Percentiles rank a stretch among this genome's conserved stretches.
phyloP scores from a whole-genome alignment of 1,140 invertebrate genomes.

The Anastatus disparis region DNA sequence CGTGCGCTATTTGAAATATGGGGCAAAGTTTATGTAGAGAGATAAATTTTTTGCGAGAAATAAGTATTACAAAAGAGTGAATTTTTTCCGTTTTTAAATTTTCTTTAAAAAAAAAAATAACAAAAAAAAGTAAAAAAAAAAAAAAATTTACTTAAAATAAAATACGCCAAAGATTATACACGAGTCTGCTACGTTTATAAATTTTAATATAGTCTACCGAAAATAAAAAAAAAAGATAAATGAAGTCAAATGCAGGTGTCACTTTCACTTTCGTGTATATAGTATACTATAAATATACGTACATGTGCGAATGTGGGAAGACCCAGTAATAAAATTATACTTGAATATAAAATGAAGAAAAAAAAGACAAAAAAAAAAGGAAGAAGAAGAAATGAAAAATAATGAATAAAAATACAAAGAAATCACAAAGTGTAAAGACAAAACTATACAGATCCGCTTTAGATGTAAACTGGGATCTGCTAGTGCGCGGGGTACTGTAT shows the following conservation, averaged over 20 bases:
- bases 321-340: slow-evolving; percentile 22
- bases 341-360: slow-evolving; percentile 4
- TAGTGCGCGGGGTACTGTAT: slow-evolving; percentile 48
- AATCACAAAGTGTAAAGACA: slow-evolving; percentile 35
- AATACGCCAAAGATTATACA: slow-evolving; percentile 39
- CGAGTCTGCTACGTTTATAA: slow-evolving; percentile 50
- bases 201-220: slow-evolving; percentile 53
- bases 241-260: slow-evolving; percentile 35
- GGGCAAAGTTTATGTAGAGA: neutral
- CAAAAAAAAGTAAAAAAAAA: slow-evolving; percentile 7
- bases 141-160: slow-evolving; percentile 11
- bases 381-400: neutral
- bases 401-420: slow-evolving; percentile 36
- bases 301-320: slow-evolving; percentile 40
- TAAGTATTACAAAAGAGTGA: slow-evolving; percentile 24
- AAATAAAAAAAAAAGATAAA: too few species aligned
- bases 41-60: neutral
- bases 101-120: neutral
- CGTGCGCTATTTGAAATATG: slow-evolving; percentile 18
- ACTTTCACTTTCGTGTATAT: slow-evolving; percentile 51
- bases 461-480: slow-evolving; percentile 28
- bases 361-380: neutral
- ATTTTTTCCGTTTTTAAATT: slow-evolving; percentile 4
- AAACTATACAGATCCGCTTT: slow-evolving; percentile 15
- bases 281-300: slow-evolving; percentile 47